Evolutionary conservation across 2,113 vertebrate species (phyloP), one percentile per base, ranked within the genome.

Genomic region (Synodontis membranacea): DNA sequence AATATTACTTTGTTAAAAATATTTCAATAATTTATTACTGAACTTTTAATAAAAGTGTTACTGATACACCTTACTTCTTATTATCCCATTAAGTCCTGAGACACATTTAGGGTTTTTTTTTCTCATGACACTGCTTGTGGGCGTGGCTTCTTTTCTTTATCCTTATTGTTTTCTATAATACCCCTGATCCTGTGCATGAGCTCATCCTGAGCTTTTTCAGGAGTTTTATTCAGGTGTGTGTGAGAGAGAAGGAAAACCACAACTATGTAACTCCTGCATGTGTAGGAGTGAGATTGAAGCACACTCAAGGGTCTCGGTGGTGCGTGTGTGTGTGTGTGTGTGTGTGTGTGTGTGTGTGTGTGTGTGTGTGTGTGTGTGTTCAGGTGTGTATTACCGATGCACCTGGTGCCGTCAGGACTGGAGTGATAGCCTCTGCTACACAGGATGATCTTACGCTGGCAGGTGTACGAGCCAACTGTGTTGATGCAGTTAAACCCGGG

Each of bases 401-500:
- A 99, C 84, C 94, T 94, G 15, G 95, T 93, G 48, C 97, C 97
- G 0, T 99, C 97, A 75, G 96, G 93, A 0, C 93, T 96, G 87
- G 96, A 91, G 0, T 97, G 96, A 92, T 97, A 99, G 5, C 97
- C 98, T 0, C 94, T 95, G 90, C 96, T 94, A 54, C 98, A 99
- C 1, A 94, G 92, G 88, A 97, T 88, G 15, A 91, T 92, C 92
- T 94, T 96, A 90, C 95, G 94, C 90, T 97, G 97, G 92, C 98
- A 99, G 0, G 92, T 93, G 92, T 96, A 98, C 39, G 98, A 99
- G 19, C 98, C 98, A 87, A 95, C 94, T 0, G 97, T 98, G 93
- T 99, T 99, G 93, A 97, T 84, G 84, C 98, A 99, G 94, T 93
- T 96, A 91, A 96, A 98, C 58, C 96, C 96, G 0, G 93, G 88